Evolutionary conservation across 2,113 vertebrate species (phyloP), one percentile per base, ranked within the genome.

Genomic region (Elachura formosa): DNA sequence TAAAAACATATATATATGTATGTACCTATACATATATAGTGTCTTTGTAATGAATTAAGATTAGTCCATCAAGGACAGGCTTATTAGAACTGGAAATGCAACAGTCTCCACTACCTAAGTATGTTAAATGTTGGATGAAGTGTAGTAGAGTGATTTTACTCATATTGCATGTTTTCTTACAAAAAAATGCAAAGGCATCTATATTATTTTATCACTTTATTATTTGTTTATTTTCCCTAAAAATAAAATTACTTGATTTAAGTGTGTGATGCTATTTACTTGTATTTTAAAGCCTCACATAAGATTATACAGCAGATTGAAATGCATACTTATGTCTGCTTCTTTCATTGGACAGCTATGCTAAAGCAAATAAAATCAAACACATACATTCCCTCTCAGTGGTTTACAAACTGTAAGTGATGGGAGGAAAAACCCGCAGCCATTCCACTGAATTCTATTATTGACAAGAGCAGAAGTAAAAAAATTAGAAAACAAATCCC

Each of bases 401-500:
- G 95, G 92, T 87, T 96, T 88, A 92, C 96, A 97, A 97, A 96
- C 85, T 63, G 31, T 97, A 96, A 97, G 95, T 94, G 97, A 98
- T 97, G 97, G 94, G 89, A 93, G 95, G 94, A 95, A 96, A 96
- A 90, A 87, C 92, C 87, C 4, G 52, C 92, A 94, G 84, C 96
- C 96, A 95, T 94, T 95, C 72, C 41, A 77, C 87, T 82, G 93
- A 91, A 95, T 96, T 97, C 97, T 96, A 43, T 97, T 97, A 97
- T 97, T 98, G 98, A 98, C 97, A 97, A 97, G 87, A 51, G 97
- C 95, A 97, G 96, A 97, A 97, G 97, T 94, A 97, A 97, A 97
- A 97, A 97, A 96, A 97, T 98, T 98, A 97, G 96, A 97, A 98
- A 98, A 98, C 98, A 98, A 98, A 98, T 98, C 94, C 96, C 94